Evolutionary conservation across 2,888 invertebrate species (phyloP), one percentile per base, ranked within the genome.

Genomic region (Chalcis sispes): DNA sequence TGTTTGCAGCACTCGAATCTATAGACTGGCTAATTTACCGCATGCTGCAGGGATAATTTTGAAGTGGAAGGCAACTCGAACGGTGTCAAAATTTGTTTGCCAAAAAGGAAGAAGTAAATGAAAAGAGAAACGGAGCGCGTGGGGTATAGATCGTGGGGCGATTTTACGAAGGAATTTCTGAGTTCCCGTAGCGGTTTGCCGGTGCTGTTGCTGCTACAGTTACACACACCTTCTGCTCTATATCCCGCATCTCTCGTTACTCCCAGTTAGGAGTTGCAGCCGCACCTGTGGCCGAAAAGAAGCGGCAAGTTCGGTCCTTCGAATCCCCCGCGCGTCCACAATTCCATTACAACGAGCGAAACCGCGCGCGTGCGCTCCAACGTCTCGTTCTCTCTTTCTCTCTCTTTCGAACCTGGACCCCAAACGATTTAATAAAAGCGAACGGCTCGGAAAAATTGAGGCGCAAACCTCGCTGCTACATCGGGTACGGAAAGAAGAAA

Each of bases 341-440:
- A 74, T 75, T 29, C 70, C 70, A 70, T 75, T 75, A 75, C 64
- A 67, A 62, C 70, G 32, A 50, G 69, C 67, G 66, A 65, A 71
- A 71, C 70, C 61, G 72, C 58, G 56, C 54, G 42, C 64, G 20
- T 29, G 32, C 40, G 27, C 20, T 36, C n/a, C n/a, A n/a, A n/a
- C n/a, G n/a, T n/a, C n/a, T n/a, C n/a, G n/a, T n/a, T n/a, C n/a
- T n/a, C n/a, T n/a, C n/a, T n/a, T n/a, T n/a, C n/a, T n/a, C n/a
- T n/a, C n/a, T n/a, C n/a, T n/a, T 23, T 42, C 48, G 27, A 36
- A 29, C 20, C 8, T 23, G 59, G 46, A 42, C 46, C 46, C 46
- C 15, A 48, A 69, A 69, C 61, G 62, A 76, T 76, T 58, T 69
- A 71, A 66, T 71, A 71, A 75, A 71, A 71, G 61, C 59, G 18